These are phyloP conservation scores for Columbina picui DNA, from an alignment of 2,113 vertebrate species.

Conservation along the genomic window DNA sequence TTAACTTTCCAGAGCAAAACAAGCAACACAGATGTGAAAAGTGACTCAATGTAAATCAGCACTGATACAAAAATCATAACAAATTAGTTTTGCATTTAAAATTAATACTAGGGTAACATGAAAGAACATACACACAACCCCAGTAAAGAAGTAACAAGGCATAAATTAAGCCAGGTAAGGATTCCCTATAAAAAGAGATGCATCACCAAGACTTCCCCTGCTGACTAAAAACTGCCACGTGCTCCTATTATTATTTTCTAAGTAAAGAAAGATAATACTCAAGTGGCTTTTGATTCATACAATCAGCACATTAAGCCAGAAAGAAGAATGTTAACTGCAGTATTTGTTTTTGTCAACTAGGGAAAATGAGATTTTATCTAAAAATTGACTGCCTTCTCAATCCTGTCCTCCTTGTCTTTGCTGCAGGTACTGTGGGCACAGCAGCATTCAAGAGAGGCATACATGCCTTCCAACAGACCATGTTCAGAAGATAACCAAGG, in stretches of 20 bases:
- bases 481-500: neutral
- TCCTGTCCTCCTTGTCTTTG: neutral
- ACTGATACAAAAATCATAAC: neutral
- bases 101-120: neutral
- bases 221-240: neutral
- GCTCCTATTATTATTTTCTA: neutral
- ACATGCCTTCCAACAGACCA: neutral
- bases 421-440: neutral
- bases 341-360: neutral
- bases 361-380: neutral
- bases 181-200: neutral
- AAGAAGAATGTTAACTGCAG: neutral
- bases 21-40: neutral
- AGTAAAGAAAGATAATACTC: neutral
- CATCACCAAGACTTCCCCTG: neutral
- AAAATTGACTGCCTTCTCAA: neutral
- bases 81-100: conserved; percentile 9
- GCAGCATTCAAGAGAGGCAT: neutral
- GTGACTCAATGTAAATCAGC: neutral
- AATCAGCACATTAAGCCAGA: neutral
- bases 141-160: neutral
- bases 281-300: neutral
- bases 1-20: neutral
- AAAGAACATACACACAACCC: neutral
- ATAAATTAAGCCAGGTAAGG: neutral